phyloP scores from a whole-genome alignment of 2,113 vertebrate genomes.

The Bubalus kerabau region DNA sequence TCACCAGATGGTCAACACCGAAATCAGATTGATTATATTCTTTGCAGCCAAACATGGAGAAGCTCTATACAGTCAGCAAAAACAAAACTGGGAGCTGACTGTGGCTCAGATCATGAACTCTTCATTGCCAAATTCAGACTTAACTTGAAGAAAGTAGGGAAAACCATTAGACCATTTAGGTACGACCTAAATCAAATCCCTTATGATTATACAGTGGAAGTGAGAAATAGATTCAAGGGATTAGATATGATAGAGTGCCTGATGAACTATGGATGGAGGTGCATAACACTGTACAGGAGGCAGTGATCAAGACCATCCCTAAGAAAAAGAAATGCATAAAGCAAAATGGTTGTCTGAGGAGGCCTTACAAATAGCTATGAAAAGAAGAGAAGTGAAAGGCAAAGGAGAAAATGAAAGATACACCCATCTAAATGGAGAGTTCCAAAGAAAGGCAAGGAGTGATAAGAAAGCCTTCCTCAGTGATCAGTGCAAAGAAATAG shows the following conservation, averaged over 20 bases:
- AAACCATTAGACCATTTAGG: not conserved
- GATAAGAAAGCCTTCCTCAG: not conserved
- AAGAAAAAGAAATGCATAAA: not conserved
- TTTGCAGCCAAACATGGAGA: not conserved
- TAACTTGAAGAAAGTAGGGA: not conserved
- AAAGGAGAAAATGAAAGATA: not conserved
- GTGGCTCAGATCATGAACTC: not conserved
- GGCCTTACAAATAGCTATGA: not conserved
- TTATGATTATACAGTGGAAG: not conserved
- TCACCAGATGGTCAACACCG: not conserved
- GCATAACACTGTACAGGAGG: not conserved
- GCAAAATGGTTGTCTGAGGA: not conserved
- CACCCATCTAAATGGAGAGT: not conserved
- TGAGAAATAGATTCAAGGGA: not conserved
- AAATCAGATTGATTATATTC: not conserved
- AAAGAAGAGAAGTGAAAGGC: not conserved
- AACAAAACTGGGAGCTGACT: not conserved
- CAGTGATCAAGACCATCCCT: not conserved
- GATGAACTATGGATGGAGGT: not conserved
- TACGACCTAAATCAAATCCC: not conserved
- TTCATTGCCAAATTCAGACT: not conserved
- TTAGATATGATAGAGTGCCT: not conserved
- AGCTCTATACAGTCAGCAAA: not conserved
- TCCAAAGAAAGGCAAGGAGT: not conserved
- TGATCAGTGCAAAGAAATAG: not conserved